A percentile compares a stretch with the other conserved stretches of the same genome.
These are phyloP conservation scores for Pangasius krempfi DNA, from an alignment of 2,797 vertebrate species.

Conservation along the genomic window DNA sequence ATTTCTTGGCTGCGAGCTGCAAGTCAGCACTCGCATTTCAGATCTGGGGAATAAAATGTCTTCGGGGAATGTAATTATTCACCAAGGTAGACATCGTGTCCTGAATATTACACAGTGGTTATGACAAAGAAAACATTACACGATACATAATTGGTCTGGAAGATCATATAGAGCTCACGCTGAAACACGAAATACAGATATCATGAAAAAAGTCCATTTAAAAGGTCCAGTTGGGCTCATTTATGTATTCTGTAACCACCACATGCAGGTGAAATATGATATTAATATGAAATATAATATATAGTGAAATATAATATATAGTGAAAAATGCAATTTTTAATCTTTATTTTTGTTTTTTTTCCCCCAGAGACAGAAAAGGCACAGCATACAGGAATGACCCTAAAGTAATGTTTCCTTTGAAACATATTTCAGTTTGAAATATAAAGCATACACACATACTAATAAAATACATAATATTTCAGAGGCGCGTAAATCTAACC, in stretches of 20 bases:
- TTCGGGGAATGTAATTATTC: not conserved
- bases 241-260: not conserved
- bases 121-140: no score
- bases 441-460: not conserved
- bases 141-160: not conserved
- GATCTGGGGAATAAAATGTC: not conserved
- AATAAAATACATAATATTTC: no score
- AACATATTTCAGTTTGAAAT: not conserved
- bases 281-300: not conserved
- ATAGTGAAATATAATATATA: not conserved
- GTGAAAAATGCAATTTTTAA: not conserved
- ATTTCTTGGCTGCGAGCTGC: not conserved
- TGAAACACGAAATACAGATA: not conserved
- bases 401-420: not conserved
- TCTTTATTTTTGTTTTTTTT: not conserved
- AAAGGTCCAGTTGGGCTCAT: not conserved
- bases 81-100: not conserved
- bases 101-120: not conserved
- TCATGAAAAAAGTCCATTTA: not conserved
- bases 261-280: not conserved
- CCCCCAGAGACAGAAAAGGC: not conserved
- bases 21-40: not conserved
- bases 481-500: no score
- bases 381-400: not conserved
- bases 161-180: not conserved